Base-by-base conservation (phyloP, 92 coral and sea anemone genomes). In the Zoanthus sansibaricus region DNA sequence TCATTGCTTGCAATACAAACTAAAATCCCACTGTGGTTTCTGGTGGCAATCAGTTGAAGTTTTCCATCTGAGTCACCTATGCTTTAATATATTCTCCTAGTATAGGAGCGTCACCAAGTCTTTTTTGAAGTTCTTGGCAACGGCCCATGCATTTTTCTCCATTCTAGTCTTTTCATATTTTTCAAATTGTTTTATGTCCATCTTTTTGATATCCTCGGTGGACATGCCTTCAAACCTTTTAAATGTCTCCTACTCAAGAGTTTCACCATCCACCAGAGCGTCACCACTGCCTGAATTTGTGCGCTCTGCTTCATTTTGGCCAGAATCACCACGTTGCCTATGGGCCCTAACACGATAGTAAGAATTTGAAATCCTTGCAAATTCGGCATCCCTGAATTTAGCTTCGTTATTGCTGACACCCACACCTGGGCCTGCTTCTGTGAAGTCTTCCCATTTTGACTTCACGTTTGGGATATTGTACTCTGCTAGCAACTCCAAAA, bases 231-330 rank as follows among this genome's bases (percentile, higher is more conserved):
- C 37, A 75, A 88, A 72, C 30, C 59, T 7, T 31, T 75, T 67
- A 12, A 7, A 16, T 3, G 10, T 51, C 21, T 74, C 78, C 78
- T 42, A 73, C 1, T 73, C 78, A 4, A 74, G 78, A 15, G 78
- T 47, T 45, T 74, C 58, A 14, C 78, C 32, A 73, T 73, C 78
- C 18, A 75, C n/a, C 18, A 75, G 18, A 75, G 78, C 37, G 8
- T 47, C 61, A 10, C 78, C 78, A 2, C 48, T 14, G 10, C 51
- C 55, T 64, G 42, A 54, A 37, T 55, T 47, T 31, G 82, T 72
- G 12, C 87, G 69, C 71, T 87, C 90, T 4, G 90, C 75, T 66
- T 77, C n/a, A n/a, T n/a, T n/a, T n/a, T n/a, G n/a, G n/a, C n/a
- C 89, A 0, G 32, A 37, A 17, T 87, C 78, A 0, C 89, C 59